phyloP scores from a whole-genome alignment of 2,888 invertebrate genomes.

The Synanthedon formicaeformis region DNA sequence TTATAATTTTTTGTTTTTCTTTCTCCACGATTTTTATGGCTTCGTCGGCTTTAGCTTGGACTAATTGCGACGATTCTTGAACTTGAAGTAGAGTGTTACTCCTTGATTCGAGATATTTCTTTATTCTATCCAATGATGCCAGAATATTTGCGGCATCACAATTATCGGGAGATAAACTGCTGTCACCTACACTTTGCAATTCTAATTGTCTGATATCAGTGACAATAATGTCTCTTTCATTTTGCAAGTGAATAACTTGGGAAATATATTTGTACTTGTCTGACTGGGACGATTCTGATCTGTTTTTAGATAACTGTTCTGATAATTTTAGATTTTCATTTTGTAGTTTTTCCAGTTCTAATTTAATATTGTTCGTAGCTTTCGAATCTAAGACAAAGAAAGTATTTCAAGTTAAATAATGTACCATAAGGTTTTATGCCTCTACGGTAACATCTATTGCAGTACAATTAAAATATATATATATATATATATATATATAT shows the following conservation, averaged over 20 bases:
- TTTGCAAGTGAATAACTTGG: constrained; percentile 29
- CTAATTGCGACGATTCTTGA: constrained; percentile 47
- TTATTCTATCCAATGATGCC: constrained; percentile 36
- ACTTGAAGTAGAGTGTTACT: constrained; percentile 37
- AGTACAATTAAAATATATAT: not conserved
- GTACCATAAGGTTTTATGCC: no score
- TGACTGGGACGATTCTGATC: constrained; percentile 25
- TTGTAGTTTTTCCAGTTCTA: constrained; percentile 43
- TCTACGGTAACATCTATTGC: no score
- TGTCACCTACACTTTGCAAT: constrained; percentile 40
- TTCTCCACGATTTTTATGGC: constrained; percentile 49
- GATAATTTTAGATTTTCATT: constrained; percentile 32
- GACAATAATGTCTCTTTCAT: constrained; percentile 39
- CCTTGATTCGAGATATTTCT: constrained; percentile 28
- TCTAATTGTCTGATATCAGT: constrained; percentile 46
- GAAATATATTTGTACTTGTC: constrained; percentile 32
- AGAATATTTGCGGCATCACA: constrained; percentile 35
- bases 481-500: not conserved
- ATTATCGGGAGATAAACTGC: constrained; percentile 26
- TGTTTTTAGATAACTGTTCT: constrained; percentile 31
- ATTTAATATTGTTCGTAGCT: constrained; percentile 57
- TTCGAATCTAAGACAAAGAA: constrained; percentile 34
- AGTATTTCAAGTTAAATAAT: no score
- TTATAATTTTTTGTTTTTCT: constrained; percentile 48
- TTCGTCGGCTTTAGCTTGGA: constrained; percentile 52